These are phyloP conservation scores for Simalia tracyae DNA, from an alignment of 2,797 vertebrate species.

Conservation along the genomic window DNA sequence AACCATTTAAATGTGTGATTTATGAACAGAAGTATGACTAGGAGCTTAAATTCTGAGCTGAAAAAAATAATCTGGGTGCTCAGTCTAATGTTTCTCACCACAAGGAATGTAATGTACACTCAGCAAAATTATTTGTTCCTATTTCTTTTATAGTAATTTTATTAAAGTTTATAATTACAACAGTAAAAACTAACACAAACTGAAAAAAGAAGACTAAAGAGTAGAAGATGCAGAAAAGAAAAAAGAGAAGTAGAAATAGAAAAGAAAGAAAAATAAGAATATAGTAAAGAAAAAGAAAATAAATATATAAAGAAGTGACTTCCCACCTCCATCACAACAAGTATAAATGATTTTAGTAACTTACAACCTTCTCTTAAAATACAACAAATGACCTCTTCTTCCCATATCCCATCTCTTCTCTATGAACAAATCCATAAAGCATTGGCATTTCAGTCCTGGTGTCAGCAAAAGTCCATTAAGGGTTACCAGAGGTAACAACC, in stretches of 20 bases:
- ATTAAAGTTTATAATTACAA: background rate
- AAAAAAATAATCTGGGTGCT: slow-evolving; percentile 8
- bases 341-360: background rate
- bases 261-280: background rate
- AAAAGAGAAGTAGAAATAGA: background rate
- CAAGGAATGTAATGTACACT: slow-evolving; percentile 4
- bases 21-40: slow-evolving; percentile 19
- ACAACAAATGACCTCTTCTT: too few species aligned
- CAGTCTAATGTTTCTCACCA: background rate
- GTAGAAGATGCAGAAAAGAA: background rate
- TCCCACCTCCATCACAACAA: background rate
- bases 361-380: too few species aligned
- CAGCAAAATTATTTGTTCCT: slow-evolving; percentile 1
- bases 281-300: background rate
- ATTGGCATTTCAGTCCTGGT: too few species aligned
- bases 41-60: slow-evolving; percentile 15
- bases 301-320: background rate
- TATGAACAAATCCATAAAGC: too few species aligned
- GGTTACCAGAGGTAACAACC: too few species aligned
- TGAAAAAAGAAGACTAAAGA: background rate
- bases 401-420: too few species aligned
- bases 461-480: too few species aligned
- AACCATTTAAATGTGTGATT: slow-evolving; percentile 17
- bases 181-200: background rate
- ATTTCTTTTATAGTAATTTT: background rate